Evolutionary conservation across 2,888 invertebrate genomes (phyloP), one percentile per base, ranked within the genome.

Genomic region (Sinohyriopsis cumingii): DNA sequence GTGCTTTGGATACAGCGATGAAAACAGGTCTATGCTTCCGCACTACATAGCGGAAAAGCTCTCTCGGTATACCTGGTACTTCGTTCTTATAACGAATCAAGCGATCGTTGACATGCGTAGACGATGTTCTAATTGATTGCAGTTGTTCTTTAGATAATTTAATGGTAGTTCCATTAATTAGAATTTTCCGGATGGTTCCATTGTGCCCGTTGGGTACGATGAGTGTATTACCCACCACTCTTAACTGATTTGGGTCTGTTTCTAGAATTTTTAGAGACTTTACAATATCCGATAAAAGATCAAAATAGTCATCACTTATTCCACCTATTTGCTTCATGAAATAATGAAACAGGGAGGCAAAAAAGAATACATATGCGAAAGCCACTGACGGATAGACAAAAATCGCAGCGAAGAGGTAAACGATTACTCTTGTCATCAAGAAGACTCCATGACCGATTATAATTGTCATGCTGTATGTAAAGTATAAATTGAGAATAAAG

Each of bases 311-410:
- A 15, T 66, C 59, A 6, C 75, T 71, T 55, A 75, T 62, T 0
- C 45, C 63, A 5, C 33, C 18, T 5, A 71, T 55, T n/a, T 61
- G 66, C 19, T 68, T 68, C 25, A 69, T 45, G 6, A 71, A 57
- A 22, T 75, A 75, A 24, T 75, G 71, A 2, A 69, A 9, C 5
- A 71, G 28, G 9, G 56, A 64, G 5, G 65, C 56, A 20, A 55
- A 61, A 53, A 75, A 72, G 20, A 75, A 75, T 53, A 75, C 59
- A 59, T 71, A 75, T 12, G 67, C 67, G 45, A 75, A 75, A 18
- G 75, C 56, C 6, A 53, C 45, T 0, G 69, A 56, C 2, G 75
- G 75, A 12, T 69, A 75, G 6, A 75, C 55, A 18, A 75, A 59
- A 5, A 71, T 65, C 0, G 75, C 63, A 28, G 71, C 18, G 20